Evolutionary conservation across 2,797 vertebrate genomes (phyloP).

Genomic region (Atherinosoma microstoma): DNA sequence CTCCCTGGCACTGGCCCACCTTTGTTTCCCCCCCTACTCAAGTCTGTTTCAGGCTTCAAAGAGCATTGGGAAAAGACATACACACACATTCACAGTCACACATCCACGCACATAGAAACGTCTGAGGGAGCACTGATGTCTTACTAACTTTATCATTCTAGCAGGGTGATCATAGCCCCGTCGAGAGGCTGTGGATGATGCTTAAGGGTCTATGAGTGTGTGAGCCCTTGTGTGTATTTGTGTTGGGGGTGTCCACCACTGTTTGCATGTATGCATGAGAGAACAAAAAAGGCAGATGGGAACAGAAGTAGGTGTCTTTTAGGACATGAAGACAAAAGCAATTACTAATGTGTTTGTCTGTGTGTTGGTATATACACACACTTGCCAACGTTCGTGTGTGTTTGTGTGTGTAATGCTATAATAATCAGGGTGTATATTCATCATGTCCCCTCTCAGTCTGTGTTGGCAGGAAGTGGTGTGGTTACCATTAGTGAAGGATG

Average conservation of each 20-base stretch:
- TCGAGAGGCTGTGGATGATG: constrained; percentile 72
- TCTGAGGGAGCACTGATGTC: constrained; percentile 83
- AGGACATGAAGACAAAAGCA: constrained; percentile 75
- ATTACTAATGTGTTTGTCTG: constrained; percentile 71
- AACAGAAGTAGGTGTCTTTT: constrained; percentile 79
- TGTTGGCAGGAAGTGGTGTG: constrained; percentile 83
- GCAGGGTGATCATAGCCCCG: constrained; percentile 84
- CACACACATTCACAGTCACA: constrained; percentile 36
- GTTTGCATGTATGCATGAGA: constrained; percentile 66
- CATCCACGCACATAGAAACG: constrained; percentile 52
- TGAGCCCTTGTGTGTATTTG: constrained; percentile 37
- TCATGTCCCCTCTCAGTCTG: constrained; percentile 79
- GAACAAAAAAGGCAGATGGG: constrained; percentile 75
- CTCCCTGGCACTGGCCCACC: constrained; percentile 86
- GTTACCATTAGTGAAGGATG: constrained; percentile 86
- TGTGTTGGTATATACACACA: constrained; percentile 41
- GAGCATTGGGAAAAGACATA: constrained; percentile 81
- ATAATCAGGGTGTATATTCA: constrained; percentile 85
- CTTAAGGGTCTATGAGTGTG: constrained; percentile 61
- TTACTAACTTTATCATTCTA: constrained; percentile 87
- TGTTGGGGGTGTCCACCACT: constrained; percentile 63
- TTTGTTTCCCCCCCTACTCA: constrained; percentile 84
- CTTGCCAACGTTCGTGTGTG: constrained; percentile 18
- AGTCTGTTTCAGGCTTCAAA: constrained; percentile 88
- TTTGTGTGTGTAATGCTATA: constrained; percentile 67